Conservation (phyloP, 1,140 invertebrate genomes). For the Melanaphis sacchari region DNA sequence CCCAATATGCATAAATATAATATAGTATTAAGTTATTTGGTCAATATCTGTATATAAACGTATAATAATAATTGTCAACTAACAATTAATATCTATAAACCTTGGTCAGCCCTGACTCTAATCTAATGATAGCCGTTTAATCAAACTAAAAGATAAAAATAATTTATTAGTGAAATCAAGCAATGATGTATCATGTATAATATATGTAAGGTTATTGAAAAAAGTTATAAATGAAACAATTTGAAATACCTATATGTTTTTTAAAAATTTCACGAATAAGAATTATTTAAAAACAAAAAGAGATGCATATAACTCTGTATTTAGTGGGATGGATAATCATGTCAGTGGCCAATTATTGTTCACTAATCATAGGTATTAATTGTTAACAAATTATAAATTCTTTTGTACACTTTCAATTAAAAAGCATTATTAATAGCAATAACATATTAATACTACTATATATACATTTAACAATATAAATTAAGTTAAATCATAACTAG, state of each 20-base stretch:
- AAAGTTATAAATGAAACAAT: neutral
- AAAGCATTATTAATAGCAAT: too few species aligned
- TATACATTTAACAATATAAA: too few species aligned
- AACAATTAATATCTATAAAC: too few species aligned
- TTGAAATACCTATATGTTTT: neutral
- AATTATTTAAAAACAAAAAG: neutral
- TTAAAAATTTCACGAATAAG: neutral
- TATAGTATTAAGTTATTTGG: too few species aligned
- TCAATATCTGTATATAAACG: too few species aligned
- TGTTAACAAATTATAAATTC: neutral
- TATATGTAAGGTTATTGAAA: neutral
- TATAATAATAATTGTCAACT: too few species aligned
- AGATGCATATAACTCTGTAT: neutral
- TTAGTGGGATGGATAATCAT: neutral
- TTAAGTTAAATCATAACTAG: too few species aligned
- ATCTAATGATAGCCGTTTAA: neutral
- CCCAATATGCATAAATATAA: too few species aligned
- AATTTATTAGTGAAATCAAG: neutral
- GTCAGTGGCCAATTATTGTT: neutral
- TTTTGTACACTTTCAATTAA: neutral
- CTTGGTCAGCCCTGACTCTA: too few species aligned
- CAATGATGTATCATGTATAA: neutral
- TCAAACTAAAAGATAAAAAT: neutral
- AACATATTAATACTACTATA: too few species aligned
- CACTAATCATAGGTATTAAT: neutral